Percentiles rank a stretch among this genome's conserved stretches.
Evolutionary conservation across 1,140 invertebrate genomes (phyloP).

Genomic region (Drosophila bocki): DNA sequence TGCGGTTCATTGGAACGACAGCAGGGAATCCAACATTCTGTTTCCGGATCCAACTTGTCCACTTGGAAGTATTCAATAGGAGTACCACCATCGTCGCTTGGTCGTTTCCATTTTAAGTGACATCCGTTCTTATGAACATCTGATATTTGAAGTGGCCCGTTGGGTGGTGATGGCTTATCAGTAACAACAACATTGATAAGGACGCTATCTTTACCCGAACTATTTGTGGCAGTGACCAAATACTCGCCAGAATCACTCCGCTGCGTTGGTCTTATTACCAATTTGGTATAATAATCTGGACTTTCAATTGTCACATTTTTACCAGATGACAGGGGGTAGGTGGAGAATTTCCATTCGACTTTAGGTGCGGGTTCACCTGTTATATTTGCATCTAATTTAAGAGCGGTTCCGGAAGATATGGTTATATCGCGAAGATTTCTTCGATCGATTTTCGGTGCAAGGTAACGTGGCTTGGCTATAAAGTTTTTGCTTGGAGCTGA

Average conservation of each 20-base stretch:
- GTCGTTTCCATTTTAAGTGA: slow-evolving; percentile 97
- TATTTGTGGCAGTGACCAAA: slow-evolving; percentile 93
- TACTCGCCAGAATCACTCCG: slow-evolving; percentile 95
- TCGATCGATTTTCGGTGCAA: slow-evolving; percentile 98
- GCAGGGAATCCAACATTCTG: slow-evolving; percentile 97
- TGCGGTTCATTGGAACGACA: slow-evolving; percentile 93
- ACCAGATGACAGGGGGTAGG: slow-evolving; percentile 86
- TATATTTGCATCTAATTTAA: slow-evolving; percentile 96
- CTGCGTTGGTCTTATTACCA: slow-evolving; percentile 92
- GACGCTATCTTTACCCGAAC: slow-evolving; percentile 94
- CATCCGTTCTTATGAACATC: slow-evolving; percentile 97
- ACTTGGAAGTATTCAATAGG: slow-evolving; percentile 97
- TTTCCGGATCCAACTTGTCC: slow-evolving; percentile 96
- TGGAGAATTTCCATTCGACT: slow-evolving; percentile 94
- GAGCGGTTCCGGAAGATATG: slow-evolving; percentile 94
- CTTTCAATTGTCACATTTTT: slow-evolving; percentile 90
- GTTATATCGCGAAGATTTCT: slow-evolving; percentile 95
- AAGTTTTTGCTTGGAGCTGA: slow-evolving; percentile 95
- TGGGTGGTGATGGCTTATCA: slow-evolving; percentile 94
- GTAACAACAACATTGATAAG: slow-evolving; percentile 95
- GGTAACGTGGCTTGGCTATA: slow-evolving; percentile 95
- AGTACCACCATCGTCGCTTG: slow-evolving; percentile 94
- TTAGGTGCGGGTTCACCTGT: slow-evolving; percentile 96
- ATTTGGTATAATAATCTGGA: slow-evolving; percentile 94
- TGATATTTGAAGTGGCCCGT: slow-evolving; percentile 94